Conservation (phyloP, 2,113 vertebrate species). For the Uria lomvia region DNA sequence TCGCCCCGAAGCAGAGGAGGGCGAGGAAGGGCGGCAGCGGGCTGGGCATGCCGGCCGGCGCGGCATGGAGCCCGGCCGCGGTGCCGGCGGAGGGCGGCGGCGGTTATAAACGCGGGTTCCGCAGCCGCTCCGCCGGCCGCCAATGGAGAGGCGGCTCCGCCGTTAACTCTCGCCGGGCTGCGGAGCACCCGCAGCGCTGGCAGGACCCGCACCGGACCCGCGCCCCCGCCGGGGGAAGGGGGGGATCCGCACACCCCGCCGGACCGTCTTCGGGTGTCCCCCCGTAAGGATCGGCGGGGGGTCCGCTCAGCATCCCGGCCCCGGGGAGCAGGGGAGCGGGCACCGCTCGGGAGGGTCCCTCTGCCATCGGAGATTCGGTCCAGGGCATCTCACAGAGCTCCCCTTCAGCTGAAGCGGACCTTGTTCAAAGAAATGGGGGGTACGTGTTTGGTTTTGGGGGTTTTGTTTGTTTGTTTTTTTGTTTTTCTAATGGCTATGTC, state of each 20-base stretch:
- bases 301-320: no score
- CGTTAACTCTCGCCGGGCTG: slow-evolving; percentile 48
- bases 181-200: neutral
- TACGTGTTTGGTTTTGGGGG: rapidly evolving
- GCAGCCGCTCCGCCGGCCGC: slow-evolving; percentile 27
- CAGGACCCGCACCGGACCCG: neutral
- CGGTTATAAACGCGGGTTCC: neutral
- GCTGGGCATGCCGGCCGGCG: slow-evolving; percentile 26
- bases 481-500: rapidly evolving
- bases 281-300: neutral
- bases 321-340: no score
- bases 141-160: slow-evolving; percentile 38
- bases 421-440: rapidly evolving
- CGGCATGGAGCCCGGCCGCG: slow-evolving; percentile 14
- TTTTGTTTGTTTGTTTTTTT: neutral
- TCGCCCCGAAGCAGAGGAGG: slow-evolving; percentile 14
- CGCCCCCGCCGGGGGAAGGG: no score
- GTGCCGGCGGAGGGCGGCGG: neutral
- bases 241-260: neutral
- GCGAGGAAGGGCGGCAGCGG: neutral
- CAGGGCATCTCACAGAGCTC: neutral
- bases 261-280: neutral
- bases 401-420: neutral
- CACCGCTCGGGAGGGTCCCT: neutral
- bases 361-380: neutral